phyloP scores from a whole-genome alignment of 2,113 vertebrate species.

The Pelecanoides urinatrix region DNA sequence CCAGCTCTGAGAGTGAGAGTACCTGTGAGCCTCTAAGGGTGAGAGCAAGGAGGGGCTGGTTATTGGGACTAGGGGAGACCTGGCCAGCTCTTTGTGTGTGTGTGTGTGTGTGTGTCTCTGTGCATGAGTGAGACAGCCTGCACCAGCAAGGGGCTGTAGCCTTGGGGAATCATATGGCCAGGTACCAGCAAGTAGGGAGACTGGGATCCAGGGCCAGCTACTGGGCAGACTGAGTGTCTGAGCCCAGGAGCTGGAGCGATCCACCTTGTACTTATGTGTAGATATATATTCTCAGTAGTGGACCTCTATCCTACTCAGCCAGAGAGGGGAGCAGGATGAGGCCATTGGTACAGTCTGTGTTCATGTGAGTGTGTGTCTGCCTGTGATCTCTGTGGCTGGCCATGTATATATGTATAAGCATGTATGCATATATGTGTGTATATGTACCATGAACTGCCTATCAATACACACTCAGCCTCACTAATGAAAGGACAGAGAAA shows the following conservation, averaged over 20 bases:
- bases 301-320: not conserved
- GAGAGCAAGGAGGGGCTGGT: rapidly evolving
- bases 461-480: not conserved
- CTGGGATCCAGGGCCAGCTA: not conserved
- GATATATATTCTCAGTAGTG: not conserved
- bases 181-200: not conserved
- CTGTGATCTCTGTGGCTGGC: not conserved
- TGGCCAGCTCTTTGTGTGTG: not conserved
- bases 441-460: not conserved
- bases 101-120: too few relatives aligned
- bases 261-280: rapidly evolving
- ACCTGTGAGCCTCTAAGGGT: not conserved
- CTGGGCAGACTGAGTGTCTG: not conserved
- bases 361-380: not conserved
- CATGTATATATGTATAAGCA: not conserved
- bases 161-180: not conserved
- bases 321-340: not conserved
- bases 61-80: not conserved
- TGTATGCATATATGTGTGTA: not conserved
- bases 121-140: not conserved
- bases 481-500: not conserved
- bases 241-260: not conserved
- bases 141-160: not conserved
- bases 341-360: not conserved
- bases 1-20: not conserved